These are phyloP conservation scores for Ypsolopha sequella DNA, from an alignment of 2,888 invertebrate species.

Conservation along the genomic window DNA sequence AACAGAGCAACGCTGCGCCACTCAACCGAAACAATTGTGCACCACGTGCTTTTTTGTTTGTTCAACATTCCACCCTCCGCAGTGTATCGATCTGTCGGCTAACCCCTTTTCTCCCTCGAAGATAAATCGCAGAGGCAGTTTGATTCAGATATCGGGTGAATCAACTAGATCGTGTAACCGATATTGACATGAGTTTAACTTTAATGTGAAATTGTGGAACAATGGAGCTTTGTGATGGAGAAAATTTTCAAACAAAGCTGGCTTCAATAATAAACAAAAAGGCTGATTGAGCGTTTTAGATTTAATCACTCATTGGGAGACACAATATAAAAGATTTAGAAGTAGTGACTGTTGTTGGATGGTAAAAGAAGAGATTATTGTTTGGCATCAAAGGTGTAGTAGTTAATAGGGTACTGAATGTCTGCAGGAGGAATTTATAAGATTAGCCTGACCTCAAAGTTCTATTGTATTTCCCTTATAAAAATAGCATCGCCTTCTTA, in stretches of 20 bases:
- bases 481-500: conserved; percentile 7
- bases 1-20: conserved; percentile 40
- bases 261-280: background rate
- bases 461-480: conserved; percentile 22
- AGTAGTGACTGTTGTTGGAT: too few species aligned
- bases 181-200: background rate
- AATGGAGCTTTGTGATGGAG: conserved; percentile 1
- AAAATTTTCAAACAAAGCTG: background rate
- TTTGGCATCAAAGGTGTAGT: too few species aligned
- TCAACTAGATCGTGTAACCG: background rate
- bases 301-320: too few species aligned
- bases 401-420: conserved; percentile 15
- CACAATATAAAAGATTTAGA: too few species aligned
- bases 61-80: conserved; percentile 45
- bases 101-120: conserved; percentile 10
- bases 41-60: conserved; percentile 62
- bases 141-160: background rate
- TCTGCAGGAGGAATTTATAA: conserved; percentile 18
- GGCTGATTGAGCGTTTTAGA: too few species aligned
- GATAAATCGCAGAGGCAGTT: background rate
- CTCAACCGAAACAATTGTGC: conserved; percentile 59
- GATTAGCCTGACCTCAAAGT: conserved; percentile 19
- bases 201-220: background rate
- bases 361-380: too few species aligned
- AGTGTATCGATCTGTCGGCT: conserved; percentile 34